Evolutionary conservation across 2,888 invertebrate genomes (phyloP).

Genomic region (Phortica okadai): DNA sequence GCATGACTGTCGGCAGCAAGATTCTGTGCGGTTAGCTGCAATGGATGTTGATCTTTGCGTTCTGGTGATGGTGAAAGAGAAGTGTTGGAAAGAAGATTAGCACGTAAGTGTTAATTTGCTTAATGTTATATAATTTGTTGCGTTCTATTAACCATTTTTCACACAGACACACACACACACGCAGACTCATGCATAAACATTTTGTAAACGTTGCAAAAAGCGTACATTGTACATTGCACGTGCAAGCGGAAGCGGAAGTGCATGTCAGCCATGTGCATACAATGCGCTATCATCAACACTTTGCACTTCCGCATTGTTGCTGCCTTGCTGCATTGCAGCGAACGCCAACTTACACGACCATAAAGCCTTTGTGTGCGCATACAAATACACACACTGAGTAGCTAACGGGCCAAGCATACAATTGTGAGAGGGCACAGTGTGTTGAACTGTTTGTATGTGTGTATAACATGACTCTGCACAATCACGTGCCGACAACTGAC

Average conservation of each 20-base stretch:
- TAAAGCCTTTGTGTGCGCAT: too few relatives aligned
- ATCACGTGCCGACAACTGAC: not conserved
- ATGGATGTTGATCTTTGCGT: slow-evolving; percentile 70
- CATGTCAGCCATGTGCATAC: slow-evolving; percentile 33
- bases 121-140: not conserved
- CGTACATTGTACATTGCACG: not conserved
- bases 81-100: not conserved
- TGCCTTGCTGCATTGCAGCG: not conserved
- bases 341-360: not conserved
- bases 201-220: not conserved
- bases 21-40: slow-evolving; percentile 66
- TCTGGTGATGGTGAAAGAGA: slow-evolving; percentile 53
- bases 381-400: not conserved
- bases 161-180: slow-evolving; percentile 1
- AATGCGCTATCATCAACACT: slow-evolving; percentile 31
- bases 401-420: not conserved
- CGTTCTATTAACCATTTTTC: not conserved
- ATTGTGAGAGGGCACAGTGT: not conserved
- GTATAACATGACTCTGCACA: not conserved
- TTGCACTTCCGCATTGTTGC: slow-evolving; percentile 26
- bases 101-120: not conserved
- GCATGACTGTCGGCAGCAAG: slow-evolving; percentile 62
- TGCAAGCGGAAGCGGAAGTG: slow-evolving; percentile 53
- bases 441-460: not conserved
- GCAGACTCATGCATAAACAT: not conserved